Evolutionary conservation across 2,113 vertebrate genomes (phyloP).

Genomic region (Pheucticus melanocephalus): DNA sequence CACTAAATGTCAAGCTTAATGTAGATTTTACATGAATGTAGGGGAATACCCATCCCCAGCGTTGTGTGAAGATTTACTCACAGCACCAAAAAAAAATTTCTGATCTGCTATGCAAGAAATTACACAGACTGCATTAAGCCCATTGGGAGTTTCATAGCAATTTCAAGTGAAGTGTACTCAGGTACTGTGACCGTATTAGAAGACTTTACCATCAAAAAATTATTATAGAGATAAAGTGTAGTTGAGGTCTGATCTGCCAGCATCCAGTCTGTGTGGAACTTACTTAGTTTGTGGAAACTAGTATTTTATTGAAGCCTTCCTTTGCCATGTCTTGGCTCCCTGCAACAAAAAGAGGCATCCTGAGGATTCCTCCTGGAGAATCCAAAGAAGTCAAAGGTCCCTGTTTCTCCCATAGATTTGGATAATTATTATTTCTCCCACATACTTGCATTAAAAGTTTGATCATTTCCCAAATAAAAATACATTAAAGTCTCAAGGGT

Average conservation of each 20-base stretch:
- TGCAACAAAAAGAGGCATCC: not conserved
- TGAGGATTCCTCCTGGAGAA: not conserved
- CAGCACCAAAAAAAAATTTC: not conserved
- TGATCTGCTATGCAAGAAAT: not conserved
- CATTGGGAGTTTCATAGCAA: not conserved
- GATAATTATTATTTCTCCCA: not conserved
- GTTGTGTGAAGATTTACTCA: not conserved
- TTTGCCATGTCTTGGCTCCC: rapidly evolving
- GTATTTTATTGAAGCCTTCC: not conserved
- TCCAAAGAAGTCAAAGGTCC: not conserved
- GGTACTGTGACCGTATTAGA: not conserved
- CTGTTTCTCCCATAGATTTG: too few relatives aligned
- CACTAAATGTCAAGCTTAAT: constrained; percentile 37
- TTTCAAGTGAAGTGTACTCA: not conserved
- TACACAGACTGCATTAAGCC: not conserved
- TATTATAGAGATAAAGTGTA: not conserved
- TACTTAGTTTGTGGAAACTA: not conserved
- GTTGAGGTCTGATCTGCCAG: not conserved
- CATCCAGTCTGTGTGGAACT: not conserved
- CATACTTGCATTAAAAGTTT: not conserved
- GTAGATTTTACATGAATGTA: not conserved
- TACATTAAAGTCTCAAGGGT: not conserved
- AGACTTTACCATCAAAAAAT: not conserved
- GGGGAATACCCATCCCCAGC: not conserved
- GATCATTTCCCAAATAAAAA: not conserved